Percentiles rank a stretch among this genome's conserved stretches.
Conservation (phyloP, 2,888 invertebrate species). For the Antheraea yamamai region DNA sequence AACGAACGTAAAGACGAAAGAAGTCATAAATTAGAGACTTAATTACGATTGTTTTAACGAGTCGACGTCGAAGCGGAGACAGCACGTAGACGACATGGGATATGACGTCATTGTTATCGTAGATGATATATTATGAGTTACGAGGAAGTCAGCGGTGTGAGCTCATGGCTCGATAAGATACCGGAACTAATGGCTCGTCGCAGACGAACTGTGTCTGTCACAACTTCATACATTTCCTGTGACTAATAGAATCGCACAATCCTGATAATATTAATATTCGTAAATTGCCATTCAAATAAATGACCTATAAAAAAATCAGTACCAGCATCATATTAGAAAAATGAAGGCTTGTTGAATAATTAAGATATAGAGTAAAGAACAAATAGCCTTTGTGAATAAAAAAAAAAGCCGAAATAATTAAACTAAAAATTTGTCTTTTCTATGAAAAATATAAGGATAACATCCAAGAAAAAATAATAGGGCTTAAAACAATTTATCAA, state of each 20-base stretch:
- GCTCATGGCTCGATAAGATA: constrained; percentile 43
- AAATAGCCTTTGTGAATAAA: too few relatives aligned
- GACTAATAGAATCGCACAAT: not conserved
- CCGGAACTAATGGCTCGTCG: constrained; percentile 48
- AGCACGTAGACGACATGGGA: constrained; percentile 35
- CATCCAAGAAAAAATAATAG: too few relatives aligned
- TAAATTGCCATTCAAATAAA: not conserved
- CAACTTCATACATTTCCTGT: constrained; percentile 36
- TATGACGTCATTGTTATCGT: constrained; percentile 56
- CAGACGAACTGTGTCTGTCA: constrained; percentile 47
- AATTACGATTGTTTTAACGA: constrained; percentile 70
- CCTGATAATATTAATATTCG: not conserved
- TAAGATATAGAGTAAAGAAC: too few relatives aligned
- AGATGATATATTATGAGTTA: constrained; percentile 54
- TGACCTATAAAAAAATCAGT: not conserved
- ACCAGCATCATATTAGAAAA: not conserved
- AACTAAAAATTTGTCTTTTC: too few relatives aligned
- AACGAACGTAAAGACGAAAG: constrained; percentile 44
- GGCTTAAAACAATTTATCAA: too few relatives aligned
- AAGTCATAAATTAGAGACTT: constrained; percentile 61
- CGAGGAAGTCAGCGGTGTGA: constrained; percentile 37
- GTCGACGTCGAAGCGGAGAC: constrained; percentile 48
- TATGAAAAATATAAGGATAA: too few relatives aligned
- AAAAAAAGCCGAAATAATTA: too few relatives aligned
- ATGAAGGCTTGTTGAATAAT: not conserved